Percentiles rank a stretch among this genome's conserved stretches.
Evolutionary conservation across 2,888 invertebrate genomes (phyloP).

Genomic region (Mimachlamys varia): DNA sequence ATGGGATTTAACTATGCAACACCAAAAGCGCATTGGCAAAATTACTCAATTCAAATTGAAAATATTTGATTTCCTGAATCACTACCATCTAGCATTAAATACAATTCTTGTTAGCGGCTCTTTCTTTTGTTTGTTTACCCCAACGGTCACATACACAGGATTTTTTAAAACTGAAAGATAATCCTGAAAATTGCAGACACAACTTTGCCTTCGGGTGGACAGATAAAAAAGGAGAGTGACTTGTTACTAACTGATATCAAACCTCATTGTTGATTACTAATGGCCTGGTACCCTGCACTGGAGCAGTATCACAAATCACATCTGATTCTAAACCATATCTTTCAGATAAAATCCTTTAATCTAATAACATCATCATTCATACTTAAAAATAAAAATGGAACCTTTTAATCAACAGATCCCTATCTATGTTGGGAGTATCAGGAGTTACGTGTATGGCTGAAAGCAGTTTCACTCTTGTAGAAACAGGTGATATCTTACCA

Average conservation of each 20-base stretch:
- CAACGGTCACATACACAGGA: neutral
- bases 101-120: neutral
- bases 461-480: no score
- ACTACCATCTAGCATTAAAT: neutral
- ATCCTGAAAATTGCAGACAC: constrained; percentile 22
- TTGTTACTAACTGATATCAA: neutral
- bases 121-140: constrained; percentile 26
- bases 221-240: neutral
- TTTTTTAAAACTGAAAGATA: neutral
- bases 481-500: no score
- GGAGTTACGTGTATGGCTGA: no score
- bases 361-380: neutral
- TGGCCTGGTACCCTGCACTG: neutral
- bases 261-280: neutral
- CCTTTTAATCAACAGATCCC: no score
- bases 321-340: neutral
- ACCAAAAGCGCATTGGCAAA: constrained; percentile 27
- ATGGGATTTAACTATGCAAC: constrained; percentile 6
- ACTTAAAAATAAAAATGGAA: neutral
- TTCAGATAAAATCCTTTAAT: neutral
- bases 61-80: constrained; percentile 18
- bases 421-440: no score
- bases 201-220: neutral
- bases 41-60: constrained; percentile 31
- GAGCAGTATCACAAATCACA: neutral